Base-by-base conservation (phyloP, 2,797 vertebrate genomes). In the Clarias pachynema region DNA sequence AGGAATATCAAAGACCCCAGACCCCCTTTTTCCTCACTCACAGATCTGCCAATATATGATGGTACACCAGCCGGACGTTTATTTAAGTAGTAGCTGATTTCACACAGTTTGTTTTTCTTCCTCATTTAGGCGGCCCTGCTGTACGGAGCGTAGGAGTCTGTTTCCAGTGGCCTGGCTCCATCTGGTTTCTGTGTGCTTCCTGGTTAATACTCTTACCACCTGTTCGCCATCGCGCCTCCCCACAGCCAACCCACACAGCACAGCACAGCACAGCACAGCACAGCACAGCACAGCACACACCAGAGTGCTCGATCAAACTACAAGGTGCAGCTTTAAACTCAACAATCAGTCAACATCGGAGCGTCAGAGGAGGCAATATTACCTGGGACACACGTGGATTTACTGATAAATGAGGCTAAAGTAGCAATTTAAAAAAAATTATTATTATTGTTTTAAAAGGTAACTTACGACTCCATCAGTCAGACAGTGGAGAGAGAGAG, bases 201-300 rank as follows among this genome's bases (percentile, higher is more conserved):
- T 88, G 80, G 85, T 88, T 92, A 91, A 92, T 91, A 86, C 86
- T 90, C 89, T 89, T 90, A 91, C 90, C 91, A 92, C 91, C 90
- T 92, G 90, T 87, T 89, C 62, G 44, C 74, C 83, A 86, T 70
- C 63, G n/a, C 66, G 7, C 77, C 63, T 84, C 60, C 53, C 31
- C 37, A 53, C 79, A 44, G 70, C 79, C 81, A 44, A n/a, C 74
- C 44, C 72, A 84, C 88, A 60, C 79, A 73, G 18, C n/a, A 63
- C 60, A 83, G 18, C n/a, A 63, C 60, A 83, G 18, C n/a, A 63
- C 60, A 83, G 18, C n/a, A 63, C 60, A 83, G 18, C n/a, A 63
- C 60, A 83, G 18, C n/a, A 63, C 60, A 83, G n/a, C 88, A 60
- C 79, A 73, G 18, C n/a, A 63, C 60, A 83, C 86, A 84, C 77